These are phyloP conservation scores for Halcyon senegalensis DNA, from an alignment of 2,113 vertebrate species.

Conservation along the genomic window DNA sequence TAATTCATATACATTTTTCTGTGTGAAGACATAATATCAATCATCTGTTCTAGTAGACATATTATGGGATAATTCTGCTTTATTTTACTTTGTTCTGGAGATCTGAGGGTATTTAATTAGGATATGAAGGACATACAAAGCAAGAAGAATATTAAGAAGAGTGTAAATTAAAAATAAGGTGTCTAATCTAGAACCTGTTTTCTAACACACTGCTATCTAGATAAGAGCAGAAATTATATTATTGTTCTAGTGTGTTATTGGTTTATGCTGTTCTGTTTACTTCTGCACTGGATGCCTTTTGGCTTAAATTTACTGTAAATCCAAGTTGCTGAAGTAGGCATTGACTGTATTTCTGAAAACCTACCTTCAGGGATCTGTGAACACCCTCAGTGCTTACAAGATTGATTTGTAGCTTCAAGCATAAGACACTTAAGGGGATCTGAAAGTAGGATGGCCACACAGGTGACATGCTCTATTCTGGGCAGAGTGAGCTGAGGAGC, in stretches of 20 bases:
- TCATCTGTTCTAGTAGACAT: background rate
- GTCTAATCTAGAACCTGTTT: background rate
- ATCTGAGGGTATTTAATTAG: background rate
- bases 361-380: conserved; percentile 17
- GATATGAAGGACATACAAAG: background rate
- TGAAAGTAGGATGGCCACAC: background rate
- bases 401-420: conserved; percentile 54
- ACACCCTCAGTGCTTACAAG: background rate
- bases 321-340: conserved; percentile 33
- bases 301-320: conserved; percentile 45
- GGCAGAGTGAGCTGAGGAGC: background rate
- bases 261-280: background rate
- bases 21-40: background rate
- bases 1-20: background rate
- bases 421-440: conserved; percentile 28
- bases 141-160: background rate
- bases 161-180: background rate
- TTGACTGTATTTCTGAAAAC: conserved; percentile 7
- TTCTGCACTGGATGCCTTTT: background rate
- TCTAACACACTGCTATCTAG: background rate
- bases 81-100: background rate
- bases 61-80: background rate
- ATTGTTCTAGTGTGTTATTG: background rate
- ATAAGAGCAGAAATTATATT: background rate
- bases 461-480: background rate